Conservation (phyloP, 2,113 vertebrate genomes). For the Circaetus cinerascens region DNA sequence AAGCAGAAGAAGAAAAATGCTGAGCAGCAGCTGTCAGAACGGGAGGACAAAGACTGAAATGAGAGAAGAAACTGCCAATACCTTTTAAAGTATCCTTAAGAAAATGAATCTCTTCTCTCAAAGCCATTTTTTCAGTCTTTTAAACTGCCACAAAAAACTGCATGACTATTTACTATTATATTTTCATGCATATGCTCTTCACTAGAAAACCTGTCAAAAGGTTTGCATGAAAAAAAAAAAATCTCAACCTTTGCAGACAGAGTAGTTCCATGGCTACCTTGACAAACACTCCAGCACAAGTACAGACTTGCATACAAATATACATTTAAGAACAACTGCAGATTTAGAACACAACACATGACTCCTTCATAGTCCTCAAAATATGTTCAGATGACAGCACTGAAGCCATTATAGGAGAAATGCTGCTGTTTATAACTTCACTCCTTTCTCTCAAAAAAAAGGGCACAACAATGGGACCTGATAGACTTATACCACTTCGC, state of each 20-base stretch:
- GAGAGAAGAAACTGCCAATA: not conserved
- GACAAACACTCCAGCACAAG: not conserved
- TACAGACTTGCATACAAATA: not conserved
- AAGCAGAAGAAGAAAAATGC: not conserved
- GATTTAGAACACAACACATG: not conserved
- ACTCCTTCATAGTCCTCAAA: not conserved
- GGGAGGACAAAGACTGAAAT: not conserved
- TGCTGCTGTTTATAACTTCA: not conserved
- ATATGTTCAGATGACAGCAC: not conserved
- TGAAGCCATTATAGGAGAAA: not conserved
- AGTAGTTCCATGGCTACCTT: not conserved
- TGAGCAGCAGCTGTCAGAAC: conserved; percentile 7
- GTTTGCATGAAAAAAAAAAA: not conserved
- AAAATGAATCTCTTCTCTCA: not conserved
- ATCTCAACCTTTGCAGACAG: not conserved
- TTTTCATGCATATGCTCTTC: not conserved
- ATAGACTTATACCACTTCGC: not conserved
- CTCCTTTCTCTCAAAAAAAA: not conserved
- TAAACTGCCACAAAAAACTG: not conserved
- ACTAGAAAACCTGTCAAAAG: not conserved
- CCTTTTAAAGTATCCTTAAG: not conserved
- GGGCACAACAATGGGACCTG: not conserved
- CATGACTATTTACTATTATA: not conserved
- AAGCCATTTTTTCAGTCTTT: not conserved
- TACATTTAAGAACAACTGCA: rapidly evolving